Percentiles rank a stretch among this genome's conserved stretches.
phyloP scores from a whole-genome alignment of 2,113 vertebrate genomes.

The Tragelaphus scriptus region DNA sequence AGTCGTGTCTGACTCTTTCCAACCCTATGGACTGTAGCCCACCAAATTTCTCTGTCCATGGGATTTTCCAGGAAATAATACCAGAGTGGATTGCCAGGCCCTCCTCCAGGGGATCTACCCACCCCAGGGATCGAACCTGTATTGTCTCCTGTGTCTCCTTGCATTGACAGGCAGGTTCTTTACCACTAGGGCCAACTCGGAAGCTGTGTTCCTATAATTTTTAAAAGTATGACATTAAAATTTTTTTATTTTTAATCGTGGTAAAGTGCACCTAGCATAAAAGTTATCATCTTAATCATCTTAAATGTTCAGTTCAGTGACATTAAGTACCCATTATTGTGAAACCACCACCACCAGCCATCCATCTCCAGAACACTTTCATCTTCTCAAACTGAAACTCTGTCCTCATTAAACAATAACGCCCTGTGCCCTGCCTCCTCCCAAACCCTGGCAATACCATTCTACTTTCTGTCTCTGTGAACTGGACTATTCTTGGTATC shows the following conservation, averaged over 20 bases:
- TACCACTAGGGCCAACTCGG: not conserved
- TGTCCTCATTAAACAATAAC: not conserved
- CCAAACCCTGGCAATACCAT: not conserved
- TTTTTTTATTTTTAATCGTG: not conserved
- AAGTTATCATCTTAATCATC: not conserved
- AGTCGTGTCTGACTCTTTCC: not conserved
- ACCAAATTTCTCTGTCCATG: not conserved
- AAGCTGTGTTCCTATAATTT: not conserved
- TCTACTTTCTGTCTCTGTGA: not conserved
- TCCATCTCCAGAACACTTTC: not conserved
- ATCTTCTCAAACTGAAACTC: not conserved
- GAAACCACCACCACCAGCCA: accelerated
- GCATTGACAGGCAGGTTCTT: not conserved
- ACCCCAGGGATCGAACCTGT: not conserved
- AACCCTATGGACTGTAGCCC: not conserved
- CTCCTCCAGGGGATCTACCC: not conserved
- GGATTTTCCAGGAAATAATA: not conserved
- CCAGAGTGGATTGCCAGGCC: not conserved
- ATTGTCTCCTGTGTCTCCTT: not conserved
- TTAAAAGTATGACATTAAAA: not conserved
- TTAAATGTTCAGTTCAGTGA: not conserved
- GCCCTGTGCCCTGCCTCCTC: accelerated
- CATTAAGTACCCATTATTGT: accelerated
- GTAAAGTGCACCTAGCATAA: not conserved
- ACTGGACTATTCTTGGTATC: not conserved